Conservation (phyloP, 2,797 vertebrate species). For the Petrocephalus sullivani region DNA sequence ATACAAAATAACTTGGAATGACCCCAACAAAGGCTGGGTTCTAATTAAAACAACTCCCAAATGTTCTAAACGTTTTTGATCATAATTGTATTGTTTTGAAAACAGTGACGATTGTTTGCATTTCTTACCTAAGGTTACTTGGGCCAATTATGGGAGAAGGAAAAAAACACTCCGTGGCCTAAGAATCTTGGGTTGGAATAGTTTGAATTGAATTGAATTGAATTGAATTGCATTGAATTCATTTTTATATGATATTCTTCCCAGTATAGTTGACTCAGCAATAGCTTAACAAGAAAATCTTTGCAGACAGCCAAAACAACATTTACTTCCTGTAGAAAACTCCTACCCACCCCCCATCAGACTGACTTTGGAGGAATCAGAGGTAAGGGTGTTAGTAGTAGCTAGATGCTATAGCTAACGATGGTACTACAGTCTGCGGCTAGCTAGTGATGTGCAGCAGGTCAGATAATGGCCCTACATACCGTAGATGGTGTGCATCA, state of each 20-base stretch:
- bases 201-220: background rate
- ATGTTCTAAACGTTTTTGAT: background rate
- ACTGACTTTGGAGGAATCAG: background rate
- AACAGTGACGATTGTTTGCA: background rate
- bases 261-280: background rate
- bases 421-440: background rate
- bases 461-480: background rate
- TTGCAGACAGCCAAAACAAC: background rate
- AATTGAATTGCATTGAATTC: background rate
- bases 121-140: background rate
- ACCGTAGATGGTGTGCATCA: background rate
- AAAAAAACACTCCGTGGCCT: background rate
- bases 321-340: slow-evolving; percentile 3
- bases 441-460: background rate
- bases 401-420: background rate
- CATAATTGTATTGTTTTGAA: background rate
- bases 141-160: background rate
- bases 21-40: background rate
- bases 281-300: background rate
- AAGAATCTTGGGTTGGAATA: background rate
- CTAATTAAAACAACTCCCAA: slow-evolving; percentile 9
- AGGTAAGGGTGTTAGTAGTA: background rate
- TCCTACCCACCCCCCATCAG: background rate
- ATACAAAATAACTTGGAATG: slow-evolving; percentile 8
- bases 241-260: background rate